phyloP scores from a whole-genome alignment of 2,888 invertebrate genomes.

The Strigamia maritima region DNA sequence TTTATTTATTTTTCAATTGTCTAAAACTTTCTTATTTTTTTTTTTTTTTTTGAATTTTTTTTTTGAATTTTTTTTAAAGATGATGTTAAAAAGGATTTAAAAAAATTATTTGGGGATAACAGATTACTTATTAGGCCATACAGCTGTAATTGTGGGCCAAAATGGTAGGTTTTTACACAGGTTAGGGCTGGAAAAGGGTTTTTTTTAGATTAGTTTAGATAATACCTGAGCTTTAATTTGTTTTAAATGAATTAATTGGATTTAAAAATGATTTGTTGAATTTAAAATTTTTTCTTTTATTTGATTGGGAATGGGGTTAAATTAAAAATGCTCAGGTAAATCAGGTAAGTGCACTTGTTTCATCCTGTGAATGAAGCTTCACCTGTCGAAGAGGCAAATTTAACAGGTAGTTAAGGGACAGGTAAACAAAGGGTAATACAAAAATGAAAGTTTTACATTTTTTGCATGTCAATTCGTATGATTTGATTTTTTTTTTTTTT shows the following conservation, averaged over 20 bases:
- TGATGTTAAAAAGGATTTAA: background rate
- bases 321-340: background rate
- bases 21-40: no score
- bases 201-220: constrained; percentile 5
- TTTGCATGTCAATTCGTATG: background rate
- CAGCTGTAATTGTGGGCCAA: constrained; percentile 16
- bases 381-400: constrained; percentile 23
- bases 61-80: background rate
- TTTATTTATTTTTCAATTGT: no score
- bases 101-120: background rate
- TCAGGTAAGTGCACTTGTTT: constrained; percentile 13
- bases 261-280: background rate
- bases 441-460: background rate
- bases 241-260: background rate
- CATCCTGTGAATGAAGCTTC: constrained; percentile 1
- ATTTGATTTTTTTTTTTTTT: background rate
- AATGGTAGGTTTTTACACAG: background rate
- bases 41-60: background rate
- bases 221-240: background rate
- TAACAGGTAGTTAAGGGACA: constrained; percentile 13
- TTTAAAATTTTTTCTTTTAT: background rate
- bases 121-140: background rate
- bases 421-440: background rate
- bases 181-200: background rate
- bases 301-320: background rate